Conservation (phyloP, 2,888 invertebrate species). For the Eristalis arbustorum region DNA sequence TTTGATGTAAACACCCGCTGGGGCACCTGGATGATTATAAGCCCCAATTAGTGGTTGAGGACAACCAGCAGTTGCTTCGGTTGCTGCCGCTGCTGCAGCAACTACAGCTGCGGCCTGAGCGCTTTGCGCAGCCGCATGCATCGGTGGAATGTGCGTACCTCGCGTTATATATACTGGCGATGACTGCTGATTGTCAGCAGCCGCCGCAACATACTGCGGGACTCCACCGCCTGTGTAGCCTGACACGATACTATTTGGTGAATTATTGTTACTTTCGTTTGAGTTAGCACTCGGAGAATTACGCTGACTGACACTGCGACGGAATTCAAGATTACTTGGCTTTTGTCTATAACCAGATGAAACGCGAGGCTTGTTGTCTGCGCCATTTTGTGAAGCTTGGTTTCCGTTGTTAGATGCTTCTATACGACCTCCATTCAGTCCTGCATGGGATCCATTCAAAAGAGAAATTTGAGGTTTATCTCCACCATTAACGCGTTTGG, state of each 20-base stretch:
- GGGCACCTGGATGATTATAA: slow-evolving; percentile 81
- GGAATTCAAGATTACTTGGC: slow-evolving; percentile 76
- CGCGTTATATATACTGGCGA: slow-evolving; percentile 77
- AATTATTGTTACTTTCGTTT: slow-evolving; percentile 80
- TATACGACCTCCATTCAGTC: slow-evolving; percentile 46
- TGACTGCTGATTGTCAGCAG: slow-evolving; percentile 71
- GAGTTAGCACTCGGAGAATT: slow-evolving; percentile 80
- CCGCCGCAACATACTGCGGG: slow-evolving; percentile 72
- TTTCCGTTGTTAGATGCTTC: slow-evolving; percentile 58
- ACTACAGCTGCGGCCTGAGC: slow-evolving; percentile 76
- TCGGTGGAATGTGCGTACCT: slow-evolving; percentile 79
- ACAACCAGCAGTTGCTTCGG: slow-evolving; percentile 76
- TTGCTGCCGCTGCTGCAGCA: slow-evolving; percentile 75
- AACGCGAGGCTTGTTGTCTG: slow-evolving; percentile 68
- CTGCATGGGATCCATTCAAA: slow-evolving; percentile 53
- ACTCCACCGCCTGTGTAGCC: slow-evolving; percentile 63
- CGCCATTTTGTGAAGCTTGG: slow-evolving; percentile 57
- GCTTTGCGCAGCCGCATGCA: slow-evolving; percentile 74
- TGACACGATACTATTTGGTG: slow-evolving; percentile 79
- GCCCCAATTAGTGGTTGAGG: slow-evolving; percentile 81
- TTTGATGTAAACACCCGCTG: slow-evolving; percentile 80
- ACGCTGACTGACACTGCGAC: slow-evolving; percentile 79
- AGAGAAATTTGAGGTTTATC: slow-evolving; percentile 56
- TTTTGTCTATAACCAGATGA: slow-evolving; percentile 74
- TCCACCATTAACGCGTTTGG: slow-evolving; percentile 49